Base-by-base conservation (phyloP, 2,888 invertebrate species). In the Troglohyphantes excavatus region DNA sequence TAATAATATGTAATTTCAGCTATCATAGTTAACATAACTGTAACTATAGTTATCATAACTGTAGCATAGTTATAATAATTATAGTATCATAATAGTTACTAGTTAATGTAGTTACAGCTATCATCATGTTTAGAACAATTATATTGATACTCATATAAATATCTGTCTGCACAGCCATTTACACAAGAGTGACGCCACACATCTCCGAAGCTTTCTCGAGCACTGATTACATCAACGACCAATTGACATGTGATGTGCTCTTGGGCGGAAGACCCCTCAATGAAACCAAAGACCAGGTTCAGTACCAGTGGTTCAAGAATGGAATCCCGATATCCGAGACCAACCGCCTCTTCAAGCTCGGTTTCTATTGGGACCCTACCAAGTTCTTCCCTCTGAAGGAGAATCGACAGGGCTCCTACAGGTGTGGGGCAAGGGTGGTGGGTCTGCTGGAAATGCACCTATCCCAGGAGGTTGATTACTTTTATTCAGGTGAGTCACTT, bases 401-500 rank as follows among this genome's bases (percentile, higher is more conserved):
- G 23, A 53, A 29, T 21, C 19, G 21, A 1, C 81, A 81, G 21
- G 81, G 68, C 0, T 13, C 61, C 11, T 81, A 81, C 21, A 26
- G n/a, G 7, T 81, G 81, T 53, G 81, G 46, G 23, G 53, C 53
- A 0, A 46, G n/a, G 7, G 19, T 68, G 13, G 33, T 27, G 6
- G 81, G 81, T 0, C 13, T 46, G 26, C 9, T 29, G 2, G 29
- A 81, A 26, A 11, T 7, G 11, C 13, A 19, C 53, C 5, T 29
- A 53, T 81, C 81, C 11, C 19, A 21, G 68, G 68, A 21, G 1
- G 17, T 68, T 43, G 29, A 81, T 53, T 81, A 53, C 53, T 81
- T 81, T 53, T 81, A 68, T 53, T 81, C 81, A 68, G 81, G 81
- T 81, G 46, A 1, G 43, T n/a, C n/a, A n/a, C n/a, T n/a, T n/a